A percentile compares a stretch with the other conserved stretches of the same genome.
Conservation (phyloP, 2,113 vertebrate genomes). For the Furnarius figulus region DNA sequence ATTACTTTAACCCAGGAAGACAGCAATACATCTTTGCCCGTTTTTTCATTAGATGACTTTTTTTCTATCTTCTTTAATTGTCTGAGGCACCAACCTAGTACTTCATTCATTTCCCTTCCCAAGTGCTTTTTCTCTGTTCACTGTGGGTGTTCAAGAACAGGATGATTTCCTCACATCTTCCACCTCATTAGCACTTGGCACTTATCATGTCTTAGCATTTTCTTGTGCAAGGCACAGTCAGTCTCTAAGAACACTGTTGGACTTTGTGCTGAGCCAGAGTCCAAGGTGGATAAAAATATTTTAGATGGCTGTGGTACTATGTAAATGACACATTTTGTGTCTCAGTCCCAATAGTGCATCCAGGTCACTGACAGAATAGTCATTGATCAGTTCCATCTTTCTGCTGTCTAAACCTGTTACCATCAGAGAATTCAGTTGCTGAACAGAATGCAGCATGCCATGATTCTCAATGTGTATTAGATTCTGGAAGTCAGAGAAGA, state of each 20-base stretch:
- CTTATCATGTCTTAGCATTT: background rate
- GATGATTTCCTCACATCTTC: background rate
- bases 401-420: background rate
- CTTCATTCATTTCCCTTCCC: background rate
- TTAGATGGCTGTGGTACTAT: background rate
- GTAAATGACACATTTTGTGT: background rate
- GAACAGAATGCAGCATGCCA: background rate
- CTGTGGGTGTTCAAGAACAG: background rate
- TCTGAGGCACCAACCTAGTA: background rate
- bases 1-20: background rate
- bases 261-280: background rate
- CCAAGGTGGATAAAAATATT: background rate
- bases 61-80: background rate
- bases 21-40: background rate
- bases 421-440: background rate
- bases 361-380: background rate
- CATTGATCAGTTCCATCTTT: background rate
- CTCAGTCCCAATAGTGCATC: background rate
- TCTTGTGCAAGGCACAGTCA: background rate
- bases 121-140: background rate
- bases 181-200: background rate
- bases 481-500: background rate
- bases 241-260: background rate
- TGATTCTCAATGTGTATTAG: background rate
- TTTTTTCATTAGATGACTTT: background rate